Conservation (phyloP, 1,140 invertebrate genomes). For the Sycophaga agraensis region DNA sequence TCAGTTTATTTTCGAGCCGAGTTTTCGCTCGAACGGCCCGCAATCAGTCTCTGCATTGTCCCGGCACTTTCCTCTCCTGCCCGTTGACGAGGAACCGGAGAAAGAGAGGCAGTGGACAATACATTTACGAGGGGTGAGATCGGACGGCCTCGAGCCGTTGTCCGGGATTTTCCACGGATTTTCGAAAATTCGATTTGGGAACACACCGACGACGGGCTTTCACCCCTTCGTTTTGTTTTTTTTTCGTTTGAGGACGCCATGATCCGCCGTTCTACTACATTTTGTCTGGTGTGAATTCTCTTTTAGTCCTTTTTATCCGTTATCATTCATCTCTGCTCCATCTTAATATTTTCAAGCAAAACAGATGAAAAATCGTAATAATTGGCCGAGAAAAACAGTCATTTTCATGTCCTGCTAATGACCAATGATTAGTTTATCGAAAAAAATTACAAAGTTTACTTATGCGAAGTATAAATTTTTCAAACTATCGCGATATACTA, state of each 20-base stretch:
- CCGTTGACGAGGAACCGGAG: neutral
- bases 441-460: too few species aligned
- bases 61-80: conserved; percentile 15
- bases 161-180: conserved; percentile 43
- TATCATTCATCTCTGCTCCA: too few species aligned
- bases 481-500: too few species aligned
- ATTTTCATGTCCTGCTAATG: too few species aligned
- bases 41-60: conserved; percentile 51
- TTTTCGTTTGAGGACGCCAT: neutral
- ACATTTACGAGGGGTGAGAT: conserved; percentile 16
- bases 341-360: too few species aligned
- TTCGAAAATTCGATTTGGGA: conserved; percentile 45
- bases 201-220: neutral
- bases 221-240: neutral
- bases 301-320: neutral
- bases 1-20: conserved; percentile 51
- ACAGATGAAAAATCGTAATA: conserved; percentile 27
- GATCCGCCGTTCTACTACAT: neutral
- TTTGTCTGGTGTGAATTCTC: neutral
- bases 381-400: too few species aligned
- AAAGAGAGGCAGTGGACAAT: conserved; percentile 14
- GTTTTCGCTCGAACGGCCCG: conserved; percentile 44
- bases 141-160: conserved; percentile 10
- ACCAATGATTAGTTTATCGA: too few species aligned
- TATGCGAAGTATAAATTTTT: too few species aligned